These are phyloP conservation scores for Heterohyrax brucei DNA, from an alignment of 2,797 vertebrate genomes.

Conservation along the genomic window DNA sequence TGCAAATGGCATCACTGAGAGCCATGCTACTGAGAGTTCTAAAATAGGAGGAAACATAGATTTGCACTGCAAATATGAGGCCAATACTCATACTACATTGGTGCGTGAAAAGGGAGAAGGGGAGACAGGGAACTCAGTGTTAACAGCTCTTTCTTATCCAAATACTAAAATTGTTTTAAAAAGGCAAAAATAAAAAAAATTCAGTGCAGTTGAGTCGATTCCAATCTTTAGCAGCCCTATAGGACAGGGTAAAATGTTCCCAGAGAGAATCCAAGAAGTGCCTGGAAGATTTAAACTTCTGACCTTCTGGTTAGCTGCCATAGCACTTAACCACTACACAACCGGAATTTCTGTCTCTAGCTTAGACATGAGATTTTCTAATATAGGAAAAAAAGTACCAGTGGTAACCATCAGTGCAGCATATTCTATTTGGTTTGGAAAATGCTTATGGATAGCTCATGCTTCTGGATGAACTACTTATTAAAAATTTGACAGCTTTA, in stretches of 20 bases:
- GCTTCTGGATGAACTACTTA: too few relatives aligned
- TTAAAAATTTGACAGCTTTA: too few relatives aligned
- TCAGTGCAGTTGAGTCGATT: too few relatives aligned
- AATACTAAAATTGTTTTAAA: not conserved
- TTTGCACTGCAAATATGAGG: not conserved
- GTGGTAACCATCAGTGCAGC: accelerated
- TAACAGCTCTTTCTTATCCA: not conserved
- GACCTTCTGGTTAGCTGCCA: too few relatives aligned
- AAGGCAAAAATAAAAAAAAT: too few relatives aligned
- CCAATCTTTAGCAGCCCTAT: too few relatives aligned
- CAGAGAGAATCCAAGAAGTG: too few relatives aligned
- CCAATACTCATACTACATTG: not conserved
- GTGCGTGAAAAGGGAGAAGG: not conserved
- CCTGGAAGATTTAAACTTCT: too few relatives aligned
- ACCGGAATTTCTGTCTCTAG: too few relatives aligned
- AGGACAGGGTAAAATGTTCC: too few relatives aligned
- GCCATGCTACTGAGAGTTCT: not conserved
- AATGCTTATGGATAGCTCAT: not conserved
- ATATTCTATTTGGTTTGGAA: accelerated
- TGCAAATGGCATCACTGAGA: conserved; percentile 45
- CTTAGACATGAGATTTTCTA: not conserved
- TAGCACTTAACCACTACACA: too few relatives aligned
- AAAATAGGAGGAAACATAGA: conserved; percentile 3
- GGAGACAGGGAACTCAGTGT: too few relatives aligned
- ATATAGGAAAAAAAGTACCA: not conserved